Evolutionary conservation across 1,140 invertebrate species (phyloP), one percentile per base, ranked within the genome.

Genomic region (Drosophila pandora): DNA sequence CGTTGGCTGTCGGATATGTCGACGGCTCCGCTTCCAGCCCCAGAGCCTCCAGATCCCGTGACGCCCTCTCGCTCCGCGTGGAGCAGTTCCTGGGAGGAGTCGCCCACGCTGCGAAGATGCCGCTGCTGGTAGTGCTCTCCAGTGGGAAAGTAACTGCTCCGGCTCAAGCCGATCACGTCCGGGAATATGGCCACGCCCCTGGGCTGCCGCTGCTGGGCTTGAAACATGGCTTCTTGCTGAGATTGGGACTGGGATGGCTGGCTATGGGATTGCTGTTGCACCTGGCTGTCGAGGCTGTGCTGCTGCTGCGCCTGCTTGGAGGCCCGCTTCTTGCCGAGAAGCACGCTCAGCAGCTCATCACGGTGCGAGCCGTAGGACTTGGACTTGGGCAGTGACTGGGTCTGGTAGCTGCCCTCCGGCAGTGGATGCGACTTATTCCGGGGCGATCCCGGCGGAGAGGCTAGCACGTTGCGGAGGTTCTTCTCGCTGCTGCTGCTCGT

Each of bases 1-100:
- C 91, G 76, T 59, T 92, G 91, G 61, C 90, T 91, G 37, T 92
- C 91, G 45, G 77, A 80, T 62, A 92, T 92, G 43, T 92, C 91
- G 3, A 59, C 47, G 17, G 63, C 37, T 3, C 23, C 69, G 57
- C 34, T 32, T 6, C 30, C 30, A 32, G 25, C 34, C 12, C 10
- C 34, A 4, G 34, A 37, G 25, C 52, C 65, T 6, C 55, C 69
- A 4, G 56, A 23, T 23, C 25, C 32, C 7, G 21, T 9, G 37
- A 21, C 53, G 12, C 23, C 23, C 49, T 30, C 48, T 62, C 50
- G 32, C 65, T 67, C 55, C 68, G 61, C 21, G 76, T 58, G 56
- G 37, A 74, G 23, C 25, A 91, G 39, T n/a, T 91, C 90, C 63
- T 90, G 90, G 10, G 90, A 74, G n/a, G 90, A 88, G 28, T 91